Percentiles rank a stretch among this genome's conserved stretches.
Conservation (phyloP, 2,113 vertebrate species). For the Pseudopodoces humilis region DNA sequence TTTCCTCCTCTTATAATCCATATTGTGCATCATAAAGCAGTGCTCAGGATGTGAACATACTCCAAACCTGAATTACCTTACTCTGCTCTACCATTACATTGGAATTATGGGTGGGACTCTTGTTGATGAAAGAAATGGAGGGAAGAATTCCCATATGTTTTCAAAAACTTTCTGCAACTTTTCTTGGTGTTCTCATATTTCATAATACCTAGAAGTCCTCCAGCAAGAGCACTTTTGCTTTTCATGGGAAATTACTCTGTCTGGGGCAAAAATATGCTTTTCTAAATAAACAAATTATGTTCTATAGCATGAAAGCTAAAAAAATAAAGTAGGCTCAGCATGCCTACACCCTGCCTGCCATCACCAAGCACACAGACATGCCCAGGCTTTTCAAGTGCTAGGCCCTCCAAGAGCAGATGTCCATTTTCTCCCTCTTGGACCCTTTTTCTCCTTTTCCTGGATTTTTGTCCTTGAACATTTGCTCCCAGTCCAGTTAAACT, state of each 20-base stretch:
- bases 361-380: background rate
- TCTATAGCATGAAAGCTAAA: constrained; percentile 45
- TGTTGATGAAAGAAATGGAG: constrained; percentile 10
- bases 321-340: background rate
- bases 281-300: constrained; percentile 58
- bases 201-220: constrained; percentile 61
- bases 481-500: background rate
- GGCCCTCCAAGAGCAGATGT: background rate
- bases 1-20: background rate
- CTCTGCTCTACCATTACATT: background rate
- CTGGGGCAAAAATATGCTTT: constrained; percentile 58
- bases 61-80: background rate
- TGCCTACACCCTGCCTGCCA: background rate
- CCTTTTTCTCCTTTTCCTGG: background rate
- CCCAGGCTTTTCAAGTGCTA: background rate
- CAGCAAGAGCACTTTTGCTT: constrained; percentile 9
- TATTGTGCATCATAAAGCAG: background rate
- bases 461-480: background rate
- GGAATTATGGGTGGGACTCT: constrained; percentile 39
- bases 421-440: background rate
- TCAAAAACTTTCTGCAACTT: constrained; percentile 60
- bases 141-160: constrained; percentile 14
- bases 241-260: constrained; percentile 68
- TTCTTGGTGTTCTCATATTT: constrained; percentile 52
- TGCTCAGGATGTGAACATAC: background rate